Evolutionary conservation across 2,113 vertebrate species (phyloP).

Genomic region (Oreocharis arfaki): DNA sequence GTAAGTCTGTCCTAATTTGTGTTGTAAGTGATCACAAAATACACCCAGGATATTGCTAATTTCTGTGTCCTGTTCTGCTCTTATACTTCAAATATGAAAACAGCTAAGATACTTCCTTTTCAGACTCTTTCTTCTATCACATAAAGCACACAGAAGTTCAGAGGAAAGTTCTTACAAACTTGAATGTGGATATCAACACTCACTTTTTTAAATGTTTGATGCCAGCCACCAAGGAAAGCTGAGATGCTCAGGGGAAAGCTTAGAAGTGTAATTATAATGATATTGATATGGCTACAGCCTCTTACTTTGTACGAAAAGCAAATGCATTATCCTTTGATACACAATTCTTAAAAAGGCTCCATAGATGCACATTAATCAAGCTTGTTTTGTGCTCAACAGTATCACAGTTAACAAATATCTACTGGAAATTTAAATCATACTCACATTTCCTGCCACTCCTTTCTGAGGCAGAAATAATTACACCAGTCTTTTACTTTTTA

Average conservation of each 20-base stretch:
- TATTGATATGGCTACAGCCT: not conserved
- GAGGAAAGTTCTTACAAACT: not conserved
- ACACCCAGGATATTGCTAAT: not conserved
- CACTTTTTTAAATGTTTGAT: not conserved
- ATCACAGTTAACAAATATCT: not conserved
- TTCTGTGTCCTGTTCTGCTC: not conserved
- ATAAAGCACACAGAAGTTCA: not conserved
- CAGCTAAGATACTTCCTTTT: not conserved
- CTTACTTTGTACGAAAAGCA: not conserved
- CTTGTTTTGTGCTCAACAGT: not conserved
- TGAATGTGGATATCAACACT: not conserved
- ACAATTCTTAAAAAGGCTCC: not conserved
- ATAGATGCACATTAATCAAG: not conserved
- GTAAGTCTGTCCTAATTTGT: constrained; percentile 10
- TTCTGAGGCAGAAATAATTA: not conserved
- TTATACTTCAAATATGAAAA: not conserved
- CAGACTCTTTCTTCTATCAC: not conserved
- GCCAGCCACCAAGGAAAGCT: not conserved
- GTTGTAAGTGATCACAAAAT: not conserved
- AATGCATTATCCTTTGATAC: not conserved
- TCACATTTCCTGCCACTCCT: not conserved
- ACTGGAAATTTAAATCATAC: not conserved
- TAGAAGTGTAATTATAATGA: not conserved
- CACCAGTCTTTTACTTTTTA: not conserved
- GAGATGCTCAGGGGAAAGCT: not conserved